phyloP scores from a whole-genome alignment of 2,888 invertebrate genomes.

The Xiphydria camelus region DNA sequence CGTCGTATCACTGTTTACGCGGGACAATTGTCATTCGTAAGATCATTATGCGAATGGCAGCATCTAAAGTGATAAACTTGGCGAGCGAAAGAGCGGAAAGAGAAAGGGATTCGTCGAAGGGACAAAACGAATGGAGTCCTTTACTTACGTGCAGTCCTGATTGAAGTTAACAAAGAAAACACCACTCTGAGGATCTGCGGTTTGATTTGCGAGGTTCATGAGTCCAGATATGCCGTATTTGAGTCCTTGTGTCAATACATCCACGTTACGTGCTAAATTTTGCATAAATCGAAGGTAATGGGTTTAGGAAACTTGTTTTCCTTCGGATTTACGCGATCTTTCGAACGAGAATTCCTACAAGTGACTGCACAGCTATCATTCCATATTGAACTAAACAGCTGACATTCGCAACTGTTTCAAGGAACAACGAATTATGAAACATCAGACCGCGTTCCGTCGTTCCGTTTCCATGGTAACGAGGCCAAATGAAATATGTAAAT shows the following conservation, averaged over 20 bases:
- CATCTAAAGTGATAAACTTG: conserved; percentile 7
- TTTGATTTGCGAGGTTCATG: conserved; percentile 83
- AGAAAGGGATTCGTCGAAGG: too few species aligned
- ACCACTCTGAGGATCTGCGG: conserved; percentile 78
- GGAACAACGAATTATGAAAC: conserved; percentile 33
- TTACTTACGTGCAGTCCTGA: conserved; percentile 97
- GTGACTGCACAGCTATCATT: conserved; percentile 31
- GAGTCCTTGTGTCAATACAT: conserved; percentile 59
- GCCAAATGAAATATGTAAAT: too few species aligned
- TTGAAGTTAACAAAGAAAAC: conserved; percentile 95
- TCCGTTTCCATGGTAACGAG: conserved; percentile 28
- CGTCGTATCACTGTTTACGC: conserved; percentile 14
- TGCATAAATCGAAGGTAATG: conserved; percentile 55
- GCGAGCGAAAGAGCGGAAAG: not conserved
- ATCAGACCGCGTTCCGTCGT: conserved; percentile 27
- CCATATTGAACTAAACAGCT: conserved; percentile 41
- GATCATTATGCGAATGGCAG: conserved; percentile 2
- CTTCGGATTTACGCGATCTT: not conserved
- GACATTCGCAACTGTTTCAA: conserved; percentile 28
- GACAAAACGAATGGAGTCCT: not conserved
- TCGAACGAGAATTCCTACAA: conserved; percentile 26
- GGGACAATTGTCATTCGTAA: conserved; percentile 12
- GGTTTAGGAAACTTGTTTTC: too few species aligned
- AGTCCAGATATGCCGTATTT: conserved; percentile 67
- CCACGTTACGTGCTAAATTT: conserved; percentile 58